Conservation (phyloP, 2,113 vertebrate species). For the Peromyscus polionotus region DNA sequence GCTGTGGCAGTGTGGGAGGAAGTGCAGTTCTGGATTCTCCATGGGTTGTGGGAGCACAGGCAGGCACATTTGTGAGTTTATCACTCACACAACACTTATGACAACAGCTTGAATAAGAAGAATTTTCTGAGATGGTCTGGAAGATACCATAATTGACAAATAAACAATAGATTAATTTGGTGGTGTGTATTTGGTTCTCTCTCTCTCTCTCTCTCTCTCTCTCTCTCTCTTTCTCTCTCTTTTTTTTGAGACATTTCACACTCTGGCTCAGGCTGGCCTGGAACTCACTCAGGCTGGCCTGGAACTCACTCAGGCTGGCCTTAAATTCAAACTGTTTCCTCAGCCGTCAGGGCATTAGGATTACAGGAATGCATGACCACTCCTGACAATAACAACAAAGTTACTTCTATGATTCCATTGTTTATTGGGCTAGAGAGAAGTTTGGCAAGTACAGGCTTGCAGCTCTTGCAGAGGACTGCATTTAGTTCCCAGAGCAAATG, state of each 20-base stretch:
- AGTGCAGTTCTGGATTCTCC: fast-evolving
- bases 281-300: not conserved
- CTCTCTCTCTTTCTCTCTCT: not conserved
- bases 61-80: conserved; percentile 37
- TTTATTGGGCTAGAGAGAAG: not conserved
- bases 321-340: not conserved
- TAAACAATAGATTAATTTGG: not conserved
- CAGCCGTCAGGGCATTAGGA: not conserved
- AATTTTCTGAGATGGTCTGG: conserved; percentile 74
- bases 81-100: conserved; percentile 19
- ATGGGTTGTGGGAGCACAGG: not conserved
- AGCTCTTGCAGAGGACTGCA: not conserved
- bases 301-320: not conserved
- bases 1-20: not conserved
- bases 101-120: conserved; percentile 79
- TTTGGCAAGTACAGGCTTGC: not conserved
- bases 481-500: not conserved
- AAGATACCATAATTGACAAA: conserved; percentile 58
- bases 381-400: not conserved
- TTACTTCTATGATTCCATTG: not conserved
- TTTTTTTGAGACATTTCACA: not conserved
- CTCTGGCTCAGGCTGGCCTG: not conserved
- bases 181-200: not conserved
- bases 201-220: not conserved
- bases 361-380: not conserved